phyloP scores from a whole-genome alignment of 2,888 invertebrate species.

The Drosophila neotestacea region DNA sequence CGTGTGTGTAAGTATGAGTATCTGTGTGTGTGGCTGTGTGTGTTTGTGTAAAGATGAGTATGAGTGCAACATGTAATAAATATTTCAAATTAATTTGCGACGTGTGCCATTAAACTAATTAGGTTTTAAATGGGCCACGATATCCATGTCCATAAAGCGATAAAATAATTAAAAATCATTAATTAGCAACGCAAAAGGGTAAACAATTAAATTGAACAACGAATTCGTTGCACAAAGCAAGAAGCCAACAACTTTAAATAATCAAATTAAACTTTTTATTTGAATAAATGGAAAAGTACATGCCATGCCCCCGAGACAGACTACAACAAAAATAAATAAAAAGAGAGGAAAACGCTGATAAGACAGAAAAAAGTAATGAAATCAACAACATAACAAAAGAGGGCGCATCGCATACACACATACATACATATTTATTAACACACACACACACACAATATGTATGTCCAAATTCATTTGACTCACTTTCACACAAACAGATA shows the following conservation, averaged over 20 bases:
- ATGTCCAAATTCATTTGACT: constrained; percentile 62
- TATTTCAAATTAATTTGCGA: constrained; percentile 67
- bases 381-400: constrained; percentile 29
- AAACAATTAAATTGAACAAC: constrained; percentile 42
- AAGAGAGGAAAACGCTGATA: constrained; percentile 41
- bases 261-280: constrained; percentile 14
- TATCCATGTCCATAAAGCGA: constrained; percentile 22
- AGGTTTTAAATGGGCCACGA: constrained; percentile 51
- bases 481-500: constrained; percentile 75
- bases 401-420: constrained; percentile 15
- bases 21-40: neutral
- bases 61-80: constrained; percentile 27
- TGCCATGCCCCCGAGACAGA: neutral
- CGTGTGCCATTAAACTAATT: constrained; percentile 71
- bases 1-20: neutral
- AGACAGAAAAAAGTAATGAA: constrained; percentile 35
- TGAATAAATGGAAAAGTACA: constrained; percentile 24
- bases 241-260: constrained; percentile 24
- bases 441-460: neutral
- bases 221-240: constrained; percentile 25
- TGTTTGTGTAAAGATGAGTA: constrained; percentile 11
- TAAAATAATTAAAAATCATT: constrained; percentile 52
- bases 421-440: neutral
- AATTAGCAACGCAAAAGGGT: constrained; percentile 54
- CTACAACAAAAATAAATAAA: constrained; percentile 21